A percentile compares a stretch with the other conserved stretches of the same genome.
These are phyloP conservation scores for Platysteira castanea DNA, from an alignment of 2,113 vertebrate genomes.

Conservation along the genomic window DNA sequence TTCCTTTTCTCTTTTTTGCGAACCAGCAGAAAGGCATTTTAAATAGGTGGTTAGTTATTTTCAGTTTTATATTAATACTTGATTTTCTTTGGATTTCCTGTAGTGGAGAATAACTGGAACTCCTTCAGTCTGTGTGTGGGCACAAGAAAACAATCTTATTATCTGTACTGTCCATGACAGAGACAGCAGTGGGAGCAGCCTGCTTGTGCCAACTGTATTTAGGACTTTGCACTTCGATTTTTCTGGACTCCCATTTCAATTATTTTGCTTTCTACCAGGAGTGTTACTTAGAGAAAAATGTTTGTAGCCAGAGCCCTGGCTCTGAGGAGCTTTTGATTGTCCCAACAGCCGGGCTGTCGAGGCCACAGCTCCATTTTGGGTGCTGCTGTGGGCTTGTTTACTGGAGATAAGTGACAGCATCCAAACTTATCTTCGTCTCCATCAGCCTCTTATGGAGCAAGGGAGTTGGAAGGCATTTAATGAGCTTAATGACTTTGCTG, in stretches of 20 bases:
- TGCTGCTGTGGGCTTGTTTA: background rate
- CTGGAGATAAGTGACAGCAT: background rate
- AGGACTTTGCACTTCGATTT: background rate
- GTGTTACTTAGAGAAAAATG: background rate
- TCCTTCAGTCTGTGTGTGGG: background rate
- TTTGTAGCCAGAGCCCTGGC: background rate
- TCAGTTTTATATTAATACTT: background rate
- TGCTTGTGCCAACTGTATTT: background rate
- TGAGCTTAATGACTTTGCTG: background rate
- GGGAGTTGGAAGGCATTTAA: background rate
- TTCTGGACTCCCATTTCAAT: background rate
- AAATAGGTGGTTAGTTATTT: background rate
- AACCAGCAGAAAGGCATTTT: background rate
- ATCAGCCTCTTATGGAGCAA: background rate
- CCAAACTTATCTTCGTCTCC: background rate
- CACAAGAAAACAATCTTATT: background rate
- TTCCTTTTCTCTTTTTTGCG: background rate
- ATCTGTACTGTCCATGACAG: background rate
- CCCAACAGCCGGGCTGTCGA: background rate
- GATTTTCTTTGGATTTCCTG: background rate
- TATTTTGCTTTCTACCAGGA: background rate
- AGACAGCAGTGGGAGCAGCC: background rate
- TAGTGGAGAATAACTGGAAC: background rate
- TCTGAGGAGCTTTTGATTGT: background rate
- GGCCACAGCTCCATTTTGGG: background rate